Evolutionary conservation across 2,888 invertebrate genomes (phyloP), one percentile per base, ranked within the genome.

Genomic region (Pseudococcus viburni): DNA sequence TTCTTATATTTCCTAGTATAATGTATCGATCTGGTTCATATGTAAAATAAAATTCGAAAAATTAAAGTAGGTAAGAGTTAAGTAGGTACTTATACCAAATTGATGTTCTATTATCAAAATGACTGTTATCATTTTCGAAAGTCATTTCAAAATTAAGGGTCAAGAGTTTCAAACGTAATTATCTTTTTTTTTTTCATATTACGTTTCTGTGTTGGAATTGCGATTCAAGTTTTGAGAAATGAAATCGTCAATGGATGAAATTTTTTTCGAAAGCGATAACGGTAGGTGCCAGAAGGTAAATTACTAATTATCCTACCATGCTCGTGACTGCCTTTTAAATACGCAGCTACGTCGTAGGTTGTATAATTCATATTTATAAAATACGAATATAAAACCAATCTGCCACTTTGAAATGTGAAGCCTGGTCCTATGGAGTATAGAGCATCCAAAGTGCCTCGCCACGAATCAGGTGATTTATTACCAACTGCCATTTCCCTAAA

Each of bases 321-420:
- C 42, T 88, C 85, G n/a, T 68, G 46, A n/a, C 15, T 42, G 19
- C 88, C 85, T 51, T 46, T 26, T 68, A 88, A 64, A 68, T 64
- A 88, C 11, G 84, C 88, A 33, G 73, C 85, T 26, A 88, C 15
- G 51, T 88, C 88, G 88, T 88, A 88, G 19, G 64, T 17, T 0
- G 55, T 84, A 68, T 84, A 88, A 26, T 68, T 33, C 39, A 88
- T 85, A 12, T 55, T 42, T 9, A 68, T 68, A 42, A 59, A 88
- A 22, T 88, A 26, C 17, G 88, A 84, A 68, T 88, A 46, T 46
- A 88, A 42, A 26, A 77, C 26, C 12, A 88, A 26, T 12, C 22
- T 33, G 46, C 88, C 26, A 51, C 55, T 80, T 68, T 86, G 46
- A 68, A 51, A 73, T 22, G 26, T 22, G 33, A 88, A 88, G 3